Conservation (phyloP, 2,797 vertebrate genomes). For the Tachyglossus aculeatus region DNA sequence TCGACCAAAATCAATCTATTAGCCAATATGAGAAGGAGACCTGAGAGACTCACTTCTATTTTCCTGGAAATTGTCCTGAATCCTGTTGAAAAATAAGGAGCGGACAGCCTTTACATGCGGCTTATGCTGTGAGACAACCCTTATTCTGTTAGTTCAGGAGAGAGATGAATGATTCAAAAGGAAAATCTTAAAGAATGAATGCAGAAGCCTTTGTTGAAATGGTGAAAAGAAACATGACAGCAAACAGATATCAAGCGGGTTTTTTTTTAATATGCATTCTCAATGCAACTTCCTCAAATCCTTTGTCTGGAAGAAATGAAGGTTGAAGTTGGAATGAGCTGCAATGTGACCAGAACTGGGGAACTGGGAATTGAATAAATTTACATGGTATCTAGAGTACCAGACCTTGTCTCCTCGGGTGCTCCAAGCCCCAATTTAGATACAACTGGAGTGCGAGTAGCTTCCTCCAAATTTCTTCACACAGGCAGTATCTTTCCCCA, state of each 20-base stretch:
- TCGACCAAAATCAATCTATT: conserved; percentile 58
- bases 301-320: neutral
- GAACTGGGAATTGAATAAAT: too few relatives aligned
- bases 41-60: conserved; percentile 23
- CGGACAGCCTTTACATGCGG: neutral
- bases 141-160: neutral
- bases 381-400: too few relatives aligned
- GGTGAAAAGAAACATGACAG: too few relatives aligned
- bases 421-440: too few relatives aligned
- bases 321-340: neutral
- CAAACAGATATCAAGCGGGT: fast-evolving
- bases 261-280: too few relatives aligned
- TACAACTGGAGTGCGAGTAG: too few relatives aligned
- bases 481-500: too few relatives aligned
- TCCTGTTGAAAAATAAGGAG: conserved; percentile 41
- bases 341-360: neutral
- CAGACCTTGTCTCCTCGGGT: too few relatives aligned
- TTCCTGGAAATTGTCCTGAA: conserved; percentile 45
- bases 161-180: neutral
- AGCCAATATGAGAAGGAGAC: conserved; percentile 45
- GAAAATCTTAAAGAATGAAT: conserved; percentile 7
- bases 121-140: conserved; percentile 9
- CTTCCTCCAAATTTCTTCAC: too few relatives aligned
- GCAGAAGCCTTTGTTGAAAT: too few relatives aligned
- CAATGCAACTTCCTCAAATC: too few relatives aligned